A percentile compares a stretch with the other conserved stretches of the same genome.
phyloP scores from a whole-genome alignment of 2,113 vertebrate genomes.

The Propithecus coquereli region DNA sequence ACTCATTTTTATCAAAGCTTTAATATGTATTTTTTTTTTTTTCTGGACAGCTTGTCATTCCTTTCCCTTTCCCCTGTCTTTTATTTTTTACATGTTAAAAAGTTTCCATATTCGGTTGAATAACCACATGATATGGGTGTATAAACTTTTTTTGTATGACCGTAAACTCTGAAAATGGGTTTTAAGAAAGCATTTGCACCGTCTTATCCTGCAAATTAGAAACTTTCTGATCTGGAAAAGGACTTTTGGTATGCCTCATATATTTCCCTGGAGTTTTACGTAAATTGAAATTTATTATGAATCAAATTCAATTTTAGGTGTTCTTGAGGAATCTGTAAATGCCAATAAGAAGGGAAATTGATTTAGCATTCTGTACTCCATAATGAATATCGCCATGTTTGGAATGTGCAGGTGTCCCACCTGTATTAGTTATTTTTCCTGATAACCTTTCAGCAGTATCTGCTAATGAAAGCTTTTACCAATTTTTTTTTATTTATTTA shows the following conservation, averaged over 20 bases:
- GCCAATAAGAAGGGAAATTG: slow-evolving; percentile 13
- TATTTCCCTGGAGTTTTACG: slow-evolving; percentile 24
- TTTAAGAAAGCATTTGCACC: not conserved
- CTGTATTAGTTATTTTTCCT: not conserved
- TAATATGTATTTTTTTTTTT: not conserved
- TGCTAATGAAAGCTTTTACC: not conserved
- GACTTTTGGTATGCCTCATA: not conserved
- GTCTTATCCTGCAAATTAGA: slow-evolving; percentile 1
- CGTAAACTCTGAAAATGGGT: not conserved
- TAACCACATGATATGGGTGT: not conserved
- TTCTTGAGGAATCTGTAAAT: slow-evolving; percentile 45
- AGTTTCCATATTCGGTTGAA: not conserved
- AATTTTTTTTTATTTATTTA: not conserved
- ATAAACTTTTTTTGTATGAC: not conserved
- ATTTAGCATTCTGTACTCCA: not conserved
- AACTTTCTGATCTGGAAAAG: slow-evolving; percentile 19
- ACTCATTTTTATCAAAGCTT: slow-evolving; percentile 32
- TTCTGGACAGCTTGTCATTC: too few species aligned
- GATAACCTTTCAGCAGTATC: not conserved
- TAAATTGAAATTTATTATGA: slow-evolving; percentile 47
- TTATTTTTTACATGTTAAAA: not conserved
- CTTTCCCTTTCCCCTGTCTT: not conserved
- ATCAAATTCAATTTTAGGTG: slow-evolving; percentile 44
- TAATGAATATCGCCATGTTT: not conserved
- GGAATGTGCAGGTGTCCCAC: not conserved